Conservation (phyloP, 2,888 invertebrate genomes). For the Troilus luridus region DNA sequence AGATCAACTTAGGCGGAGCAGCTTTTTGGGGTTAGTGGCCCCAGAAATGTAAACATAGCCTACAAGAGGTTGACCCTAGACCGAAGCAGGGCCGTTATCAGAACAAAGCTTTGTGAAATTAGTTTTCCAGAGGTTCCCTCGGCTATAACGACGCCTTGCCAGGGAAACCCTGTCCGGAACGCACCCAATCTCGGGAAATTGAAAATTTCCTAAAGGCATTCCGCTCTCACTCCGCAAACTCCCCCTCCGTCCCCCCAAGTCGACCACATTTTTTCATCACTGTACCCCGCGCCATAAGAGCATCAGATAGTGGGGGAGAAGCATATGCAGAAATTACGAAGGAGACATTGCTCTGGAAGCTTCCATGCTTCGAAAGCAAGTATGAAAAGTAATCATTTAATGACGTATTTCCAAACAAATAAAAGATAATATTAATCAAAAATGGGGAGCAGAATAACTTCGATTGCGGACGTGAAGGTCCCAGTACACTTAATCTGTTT, state of each 20-base stretch:
- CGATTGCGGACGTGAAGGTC: no score
- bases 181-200: constrained; percentile 52
- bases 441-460: no score
- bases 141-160: constrained; percentile 3
- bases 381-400: not conserved
- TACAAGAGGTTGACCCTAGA: not conserved
- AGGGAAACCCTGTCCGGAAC: constrained; percentile 46
- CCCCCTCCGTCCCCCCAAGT: constrained; percentile 9
- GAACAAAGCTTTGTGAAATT: constrained; percentile 46
- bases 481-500: no score
- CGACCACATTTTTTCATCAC: not conserved
- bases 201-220: constrained; percentile 50
- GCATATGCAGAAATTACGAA: not conserved
- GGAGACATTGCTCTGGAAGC: not conserved
- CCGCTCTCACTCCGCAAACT: not conserved
- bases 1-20: not conserved
- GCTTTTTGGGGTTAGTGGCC: constrained; percentile 29
- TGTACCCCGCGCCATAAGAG: not conserved
- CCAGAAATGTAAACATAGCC: constrained; percentile 47
- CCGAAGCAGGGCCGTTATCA: constrained; percentile 25
- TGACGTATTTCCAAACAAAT: no score
- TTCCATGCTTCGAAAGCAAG: not conserved
- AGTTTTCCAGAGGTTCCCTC: constrained; percentile 28
- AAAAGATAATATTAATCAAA: no score
- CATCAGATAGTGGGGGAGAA: not conserved